Evolutionary conservation across 1,140 invertebrate species (phyloP).

Genomic region (Argopecten irradians): DNA sequence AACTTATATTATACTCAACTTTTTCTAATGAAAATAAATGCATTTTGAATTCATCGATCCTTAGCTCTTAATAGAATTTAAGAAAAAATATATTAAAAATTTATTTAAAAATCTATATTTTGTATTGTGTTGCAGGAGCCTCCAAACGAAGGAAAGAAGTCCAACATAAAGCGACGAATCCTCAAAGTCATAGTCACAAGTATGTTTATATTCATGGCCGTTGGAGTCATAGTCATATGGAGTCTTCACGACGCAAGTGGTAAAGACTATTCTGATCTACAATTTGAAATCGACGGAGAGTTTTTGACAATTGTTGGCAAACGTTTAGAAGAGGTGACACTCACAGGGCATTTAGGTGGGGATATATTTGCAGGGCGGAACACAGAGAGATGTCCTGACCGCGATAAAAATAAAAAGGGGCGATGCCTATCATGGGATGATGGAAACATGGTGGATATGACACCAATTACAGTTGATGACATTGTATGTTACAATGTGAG

Average conservation of each 20-base stretch:
- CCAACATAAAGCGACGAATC: slow-evolving; percentile 39
- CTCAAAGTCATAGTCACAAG: slow-evolving; percentile 46
- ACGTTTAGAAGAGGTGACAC: slow-evolving; percentile 12
- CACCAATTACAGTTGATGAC: slow-evolving; percentile 6
- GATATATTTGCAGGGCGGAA: slow-evolving; percentile 24
- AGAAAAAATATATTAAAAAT: too few relatives aligned
- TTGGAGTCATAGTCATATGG: slow-evolving; percentile 52
- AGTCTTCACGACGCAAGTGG: slow-evolving; percentile 47
- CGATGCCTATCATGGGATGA: slow-evolving; percentile 37
- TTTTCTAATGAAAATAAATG: too few relatives aligned
- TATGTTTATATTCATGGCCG: slow-evolving; percentile 50
- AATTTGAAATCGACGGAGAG: slow-evolving; percentile 44
- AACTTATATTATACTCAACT: too few relatives aligned
- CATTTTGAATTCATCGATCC: too few relatives aligned
- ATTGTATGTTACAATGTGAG: slow-evolving; percentile 36
- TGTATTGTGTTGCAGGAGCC: background rate
- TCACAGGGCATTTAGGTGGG: slow-evolving; percentile 40
- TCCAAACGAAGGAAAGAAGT: slow-evolving; percentile 11
- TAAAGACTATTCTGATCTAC: slow-evolving; percentile 29
- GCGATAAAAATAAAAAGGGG: slow-evolving; percentile 36
- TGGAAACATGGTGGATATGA: slow-evolving; percentile 33
- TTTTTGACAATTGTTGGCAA: slow-evolving; percentile 31
- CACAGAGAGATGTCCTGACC: slow-evolving; percentile 40
- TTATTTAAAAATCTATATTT: too few relatives aligned
- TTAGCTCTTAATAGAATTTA: too few relatives aligned